Conservation (phyloP, 2,797 vertebrate species). For the Lutjanus campechanus region DNA sequence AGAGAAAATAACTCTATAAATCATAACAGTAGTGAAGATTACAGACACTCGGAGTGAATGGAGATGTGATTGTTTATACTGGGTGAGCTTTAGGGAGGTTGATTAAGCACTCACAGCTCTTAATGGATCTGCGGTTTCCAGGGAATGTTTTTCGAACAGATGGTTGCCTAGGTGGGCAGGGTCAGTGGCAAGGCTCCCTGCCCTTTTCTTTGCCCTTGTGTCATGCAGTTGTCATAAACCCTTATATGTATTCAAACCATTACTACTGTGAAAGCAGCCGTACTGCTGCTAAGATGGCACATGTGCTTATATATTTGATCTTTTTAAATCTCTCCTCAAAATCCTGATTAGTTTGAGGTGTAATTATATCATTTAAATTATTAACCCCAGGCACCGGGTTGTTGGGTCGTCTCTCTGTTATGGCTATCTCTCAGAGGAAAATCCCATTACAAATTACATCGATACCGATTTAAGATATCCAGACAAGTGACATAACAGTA, state of each 20-base stretch:
- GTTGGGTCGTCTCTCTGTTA: not conserved
- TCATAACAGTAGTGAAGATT: slow-evolving; percentile 26
- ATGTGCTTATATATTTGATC: not conserved
- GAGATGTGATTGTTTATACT: slow-evolving; percentile 24
- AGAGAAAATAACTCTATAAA: not conserved
- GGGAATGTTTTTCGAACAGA: slow-evolving; percentile 68
- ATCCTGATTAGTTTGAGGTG: slow-evolving; percentile 1
- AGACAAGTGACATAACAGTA: not conserved
- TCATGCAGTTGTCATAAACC: slow-evolving; percentile 54
- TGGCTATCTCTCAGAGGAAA: slow-evolving; percentile 2
- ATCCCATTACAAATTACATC: not conserved
- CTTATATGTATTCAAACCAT: slow-evolving; percentile 49
- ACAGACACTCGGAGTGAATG: slow-evolving; percentile 6
- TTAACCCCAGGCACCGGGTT: not conserved
- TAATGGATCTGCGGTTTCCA: slow-evolving; percentile 58
- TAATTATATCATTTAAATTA: slow-evolving; percentile 8
- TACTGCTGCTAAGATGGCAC: not conserved
- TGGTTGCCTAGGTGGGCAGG: slow-evolving; percentile 60
- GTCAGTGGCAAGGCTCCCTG: slow-evolving; percentile 52
- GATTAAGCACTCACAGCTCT: slow-evolving; percentile 54
- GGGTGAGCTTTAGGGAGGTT: slow-evolving; percentile 39
- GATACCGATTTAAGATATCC: not conserved
- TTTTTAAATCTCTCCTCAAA: not conserved
- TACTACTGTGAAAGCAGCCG: not conserved
- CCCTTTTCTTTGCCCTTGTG: slow-evolving; percentile 60